Base-by-base conservation (phyloP, 2,888 invertebrate genomes). In the Drosophila algonquin region DNA sequence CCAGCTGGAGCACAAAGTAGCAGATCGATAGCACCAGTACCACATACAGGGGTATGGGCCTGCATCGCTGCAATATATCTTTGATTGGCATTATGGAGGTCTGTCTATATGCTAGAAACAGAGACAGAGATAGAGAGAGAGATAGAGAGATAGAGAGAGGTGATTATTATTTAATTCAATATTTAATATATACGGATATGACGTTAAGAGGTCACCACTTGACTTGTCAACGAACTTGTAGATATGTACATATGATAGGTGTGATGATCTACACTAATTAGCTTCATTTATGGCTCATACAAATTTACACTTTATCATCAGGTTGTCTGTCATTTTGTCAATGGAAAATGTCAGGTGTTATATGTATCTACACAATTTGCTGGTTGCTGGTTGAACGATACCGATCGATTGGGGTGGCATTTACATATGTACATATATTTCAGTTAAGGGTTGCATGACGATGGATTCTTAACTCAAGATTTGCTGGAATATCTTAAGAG, bases 1-100 rank as follows among this genome's bases (percentile, higher is more conserved):
- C 94, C 82, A 98, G 93, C 90, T 98, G 96, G 4, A 96, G 95
- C 77, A 96, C 92, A 93, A 98, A 98, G 86, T 96, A 96, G 56
- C 94, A 93, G 27, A 94, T 92, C 2, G 97, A 96, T 83, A 97
- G 93, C 78, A 94, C 93, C 78, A 97, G 93, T 62, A 97, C 94
- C 80, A 96, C 91, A 89, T 95, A 95, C 62, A 97, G 92, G 76
- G 96, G 96, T 40, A 95, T 93, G 45, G 97, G 96, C 76, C 95
- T 96, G 82, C 96, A 93, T 91, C 94, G 94, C 78, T 95, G 94
- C 69, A 96, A 93, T 94, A 95, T 95, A 90, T 96, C 95, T 91
- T 96, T 96, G 92, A 96, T 94, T 64, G 96, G 95, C 96, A 96
- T 96, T 52, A 52, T 75, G 54, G 9, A 2, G 14, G 2, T 52